These are phyloP conservation scores for Steatocranus sp. DNA, from an alignment of 2,797 vertebrate genomes.

Conservation along the genomic window DNA sequence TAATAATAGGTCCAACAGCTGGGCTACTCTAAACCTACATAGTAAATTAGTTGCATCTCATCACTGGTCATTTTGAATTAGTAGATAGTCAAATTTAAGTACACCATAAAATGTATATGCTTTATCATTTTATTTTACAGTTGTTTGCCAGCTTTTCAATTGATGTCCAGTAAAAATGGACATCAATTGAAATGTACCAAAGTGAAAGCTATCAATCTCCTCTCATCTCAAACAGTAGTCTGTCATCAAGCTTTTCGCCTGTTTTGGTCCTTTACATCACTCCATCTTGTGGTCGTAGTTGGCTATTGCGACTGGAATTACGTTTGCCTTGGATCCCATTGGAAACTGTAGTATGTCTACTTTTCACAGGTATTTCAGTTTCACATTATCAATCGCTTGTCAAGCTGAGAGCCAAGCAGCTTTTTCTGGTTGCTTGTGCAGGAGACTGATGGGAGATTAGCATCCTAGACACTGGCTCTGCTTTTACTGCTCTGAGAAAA, in stretches of 20 bases:
- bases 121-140: background rate
- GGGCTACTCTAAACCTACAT: background rate
- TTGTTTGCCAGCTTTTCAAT: background rate
- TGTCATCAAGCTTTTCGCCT: background rate
- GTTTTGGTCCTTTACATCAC: background rate
- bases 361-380: background rate
- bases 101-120: background rate
- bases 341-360: background rate
- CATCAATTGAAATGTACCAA: background rate
- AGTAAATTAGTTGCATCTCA: background rate
- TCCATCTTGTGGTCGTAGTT: background rate
- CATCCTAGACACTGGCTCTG: background rate
- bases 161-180: background rate
- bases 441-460: background rate
- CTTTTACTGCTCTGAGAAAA: background rate
- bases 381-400: background rate
- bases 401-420: rapidly evolving
- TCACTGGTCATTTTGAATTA: background rate
- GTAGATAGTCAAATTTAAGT: background rate
- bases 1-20: background rate
- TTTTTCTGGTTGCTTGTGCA: background rate
- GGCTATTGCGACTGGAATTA: background rate
- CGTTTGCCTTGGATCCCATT: background rate
- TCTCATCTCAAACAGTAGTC: background rate
- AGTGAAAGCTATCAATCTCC: background rate